Evolutionary conservation across 2,888 invertebrate genomes (phyloP), one percentile per base, ranked within the genome.

Genomic region (Brachypterus glaber): DNA sequence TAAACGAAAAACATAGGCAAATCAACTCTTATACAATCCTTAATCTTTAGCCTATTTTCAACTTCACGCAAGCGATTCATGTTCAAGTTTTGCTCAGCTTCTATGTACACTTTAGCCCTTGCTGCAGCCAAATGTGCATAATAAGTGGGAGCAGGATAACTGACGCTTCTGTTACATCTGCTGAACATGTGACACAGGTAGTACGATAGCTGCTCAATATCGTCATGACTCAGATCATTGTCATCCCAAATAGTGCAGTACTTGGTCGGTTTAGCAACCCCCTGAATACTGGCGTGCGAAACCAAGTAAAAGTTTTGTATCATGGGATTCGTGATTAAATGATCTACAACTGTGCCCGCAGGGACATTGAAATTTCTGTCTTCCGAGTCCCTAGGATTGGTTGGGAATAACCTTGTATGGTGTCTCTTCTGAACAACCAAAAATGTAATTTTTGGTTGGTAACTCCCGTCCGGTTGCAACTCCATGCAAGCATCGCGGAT

Each of bases 391-490:
- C 37, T 41, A 1, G n/a, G 8, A 40, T 62, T 52, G 1, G 53
- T 54, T 1, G 73, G 72, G 45, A 73, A 73, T 12, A 73, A 55
- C 30, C 96, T 75, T 0, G 93, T 91, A 59, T 97, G 96, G 69
- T 97, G 97, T 1, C 97, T 74, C 64, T 98, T 97, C 62, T 97
- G 95, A 0, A 97, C 96, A 5, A 96, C 85, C 27, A 96, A 68
- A 63, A 93, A 95, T 17, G 93, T 83, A 15, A 97, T 77, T 33
- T 78, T 74, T 0, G 95, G 90, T 52, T 79, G 75, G 51, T 76
- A 80, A 0, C 60, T 63, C 3, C 71, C 70, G 3, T 64, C 32
- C 1, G 25, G n/a, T 2, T 54, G 44, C 9, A 58, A 3, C 31
- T 33, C 41, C 14, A 58, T 66, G 51, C 87, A 88, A 1, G 93